Conservation (phyloP, 2,113 vertebrate species). For the Bubo bubo region DNA sequence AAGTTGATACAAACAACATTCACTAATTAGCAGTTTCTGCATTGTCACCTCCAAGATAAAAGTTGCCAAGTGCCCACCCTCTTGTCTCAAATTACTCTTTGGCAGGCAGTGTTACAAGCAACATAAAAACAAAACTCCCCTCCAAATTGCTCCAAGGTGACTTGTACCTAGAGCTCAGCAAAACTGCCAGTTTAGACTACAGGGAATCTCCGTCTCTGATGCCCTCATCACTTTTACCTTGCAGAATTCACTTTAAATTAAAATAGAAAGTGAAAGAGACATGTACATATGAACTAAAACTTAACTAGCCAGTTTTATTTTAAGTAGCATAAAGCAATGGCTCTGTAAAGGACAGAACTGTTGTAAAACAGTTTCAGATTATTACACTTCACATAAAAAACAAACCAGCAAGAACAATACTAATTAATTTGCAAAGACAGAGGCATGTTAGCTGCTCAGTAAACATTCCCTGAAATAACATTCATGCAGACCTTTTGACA, state of each 20-base stretch:
- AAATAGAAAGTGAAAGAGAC: slow-evolving; percentile 18
- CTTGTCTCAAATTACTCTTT: slow-evolving; percentile 65
- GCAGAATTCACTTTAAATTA: slow-evolving; percentile 71
- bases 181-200: slow-evolving; percentile 70
- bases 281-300: slow-evolving; percentile 15
- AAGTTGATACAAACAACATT: slow-evolving; percentile 60
- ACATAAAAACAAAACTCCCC: neutral
- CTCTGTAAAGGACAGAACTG: slow-evolving; percentile 50
- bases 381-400: slow-evolving; percentile 63
- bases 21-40: slow-evolving; percentile 77
- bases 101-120: slow-evolving; percentile 34
- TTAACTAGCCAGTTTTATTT: slow-evolving; percentile 69
- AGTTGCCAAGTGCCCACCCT: slow-evolving; percentile 59
- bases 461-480: slow-evolving; percentile 51
- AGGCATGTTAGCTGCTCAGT: slow-evolving; percentile 28
- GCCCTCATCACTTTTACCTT: slow-evolving; percentile 57
- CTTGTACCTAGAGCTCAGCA: slow-evolving; percentile 68
- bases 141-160: slow-evolving; percentile 59
- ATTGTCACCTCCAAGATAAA: slow-evolving; percentile 74
- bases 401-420: slow-evolving; percentile 55
- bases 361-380: slow-evolving; percentile 64
- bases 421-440: slow-evolving; percentile 71
- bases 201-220: slow-evolving; percentile 71
- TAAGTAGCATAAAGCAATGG: slow-evolving; percentile 43
- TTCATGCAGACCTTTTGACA: neutral